Evolutionary conservation across 2,113 vertebrate genomes (phyloP), one percentile per base, ranked within the genome.

Genomic region (Axis porcinus): DNA sequence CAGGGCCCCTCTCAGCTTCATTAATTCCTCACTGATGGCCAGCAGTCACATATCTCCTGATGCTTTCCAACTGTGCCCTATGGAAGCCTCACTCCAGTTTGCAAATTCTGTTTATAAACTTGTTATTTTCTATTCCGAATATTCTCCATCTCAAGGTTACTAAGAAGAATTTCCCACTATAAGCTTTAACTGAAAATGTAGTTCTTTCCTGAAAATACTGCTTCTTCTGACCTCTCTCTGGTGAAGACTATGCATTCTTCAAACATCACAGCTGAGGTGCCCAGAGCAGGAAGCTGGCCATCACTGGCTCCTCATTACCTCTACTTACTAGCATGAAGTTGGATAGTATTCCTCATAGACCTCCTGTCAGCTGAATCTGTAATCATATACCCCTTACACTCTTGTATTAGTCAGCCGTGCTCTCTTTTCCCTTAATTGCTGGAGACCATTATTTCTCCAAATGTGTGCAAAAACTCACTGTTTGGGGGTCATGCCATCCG

Each of bases 151-250:
- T 87, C 86, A 82, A 58, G 50, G 90, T 55, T 93, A 90, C 82
- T 83, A 86, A 76, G 70, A 93, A 89, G 54, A 54, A 45, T 50
- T 7, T n/a, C 43, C 36, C 47, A 15, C 28, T 82, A 21, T 8
- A 57, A 43, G 10, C 67, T 95, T 57, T 74, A 57, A 86, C 1
- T 50, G 79, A 89, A 89, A 89, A 94, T 90, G 50, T 27, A 79
- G 58, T 62, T 96, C 58, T 95, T 84, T 70, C 40, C 57, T 93
- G 64, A 94, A 91, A 94, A 98, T 36, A 95, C 5, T 90, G 23
- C 27, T 86, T 94, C 95, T 84, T 64, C 74, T 28, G 28, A 60
- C 15, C 16, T 27, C 9, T 86, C 28, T 94, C 47, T 60, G 43
- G 64, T 27, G 17, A 45, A 91, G 57, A 88, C 58, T 54, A 86